phyloP scores from a whole-genome alignment of 2,888 invertebrate species.

The Shargacucullia verbasci region DNA sequence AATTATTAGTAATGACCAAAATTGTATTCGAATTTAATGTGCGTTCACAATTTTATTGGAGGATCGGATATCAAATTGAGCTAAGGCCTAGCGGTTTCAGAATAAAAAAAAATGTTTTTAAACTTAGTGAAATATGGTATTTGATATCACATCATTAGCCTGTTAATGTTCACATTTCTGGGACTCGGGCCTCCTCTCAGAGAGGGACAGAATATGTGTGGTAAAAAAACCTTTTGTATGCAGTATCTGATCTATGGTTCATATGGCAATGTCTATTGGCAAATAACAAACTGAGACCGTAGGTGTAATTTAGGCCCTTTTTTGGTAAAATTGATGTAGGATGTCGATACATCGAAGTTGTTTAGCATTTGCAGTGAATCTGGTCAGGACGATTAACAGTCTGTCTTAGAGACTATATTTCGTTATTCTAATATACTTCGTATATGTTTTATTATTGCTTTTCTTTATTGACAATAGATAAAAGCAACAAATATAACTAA shows the following conservation, averaged over 20 bases:
- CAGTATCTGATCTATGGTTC: not conserved
- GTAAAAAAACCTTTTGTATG: no score
- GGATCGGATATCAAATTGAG: conserved; percentile 4
- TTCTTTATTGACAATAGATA: no score
- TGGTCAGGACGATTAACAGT: conserved; percentile 32
- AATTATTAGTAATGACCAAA: conserved; percentile 23
- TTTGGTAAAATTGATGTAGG: conserved; percentile 5
- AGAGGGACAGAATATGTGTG: no score
- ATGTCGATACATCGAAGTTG: conserved; percentile 20
- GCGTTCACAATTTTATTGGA: conserved; percentile 23
- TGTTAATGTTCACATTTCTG: no score
- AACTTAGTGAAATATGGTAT: no score
- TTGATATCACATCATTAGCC: no score
- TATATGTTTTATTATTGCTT: not conserved
- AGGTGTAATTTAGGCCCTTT: conserved; percentile 7
- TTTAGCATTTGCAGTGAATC: conserved; percentile 27
- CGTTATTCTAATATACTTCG: conserved; percentile 24
- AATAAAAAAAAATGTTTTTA: not conserved
- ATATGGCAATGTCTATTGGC: not conserved
- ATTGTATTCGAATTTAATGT: conserved; percentile 36
- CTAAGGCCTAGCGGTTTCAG: conserved; percentile 20
- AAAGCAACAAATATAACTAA: no score
- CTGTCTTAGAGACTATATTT: conserved; percentile 19
- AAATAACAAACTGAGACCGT: no score
- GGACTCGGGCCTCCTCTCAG: no score